Base-by-base conservation (phyloP, 2,888 invertebrate species). In the Folsomia candida region DNA sequence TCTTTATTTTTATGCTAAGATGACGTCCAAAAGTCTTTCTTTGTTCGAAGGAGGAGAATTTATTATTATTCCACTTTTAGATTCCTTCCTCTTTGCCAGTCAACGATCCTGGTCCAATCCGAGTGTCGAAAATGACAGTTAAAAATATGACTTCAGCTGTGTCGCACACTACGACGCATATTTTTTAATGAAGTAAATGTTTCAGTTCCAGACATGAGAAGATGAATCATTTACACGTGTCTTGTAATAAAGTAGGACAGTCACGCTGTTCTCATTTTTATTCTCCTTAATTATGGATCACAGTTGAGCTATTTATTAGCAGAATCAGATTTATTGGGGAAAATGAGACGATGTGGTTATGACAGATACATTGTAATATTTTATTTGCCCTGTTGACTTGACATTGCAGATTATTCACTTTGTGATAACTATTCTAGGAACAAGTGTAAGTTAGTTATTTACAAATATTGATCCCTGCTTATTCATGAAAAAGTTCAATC, bases 1-100 rank as follows among this genome's bases (percentile, higher is more conserved):
- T 37, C 4, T 14, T 64, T 37, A 64, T 64, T 64, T 64, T 64
- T 64, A 64, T 64, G 22, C 24, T 22, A 47, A 64, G 22, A 64
- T 4, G 20, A 6, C 6, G 25, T 20, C 29, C 51, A 22, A 64
- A 64, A 64, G 63, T 24, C 14, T 29, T 64, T 25, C 51, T 64
- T 64, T 64, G 37, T 64, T 20, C 47, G 20, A 18, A 4, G 9
- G 4, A 54, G 9, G 18, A 3, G 9, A 64, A 64, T 3, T 64
- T 64, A 59, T 59, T 59, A 6, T 22, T 59, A 54, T 54, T 54
- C 18, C 54, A 54, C 54, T 54, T 54, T 54, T 14, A 20, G 18
- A 22, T 20, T 54, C 22, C n/a, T n/a, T 54, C 54, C 54, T 20
- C 54, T 28, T 4, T 28, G 28, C 2, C 37, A 37, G 54, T 20